phyloP scores from a whole-genome alignment of 2,113 vertebrate species.

The Pseudopipra pipra region DNA sequence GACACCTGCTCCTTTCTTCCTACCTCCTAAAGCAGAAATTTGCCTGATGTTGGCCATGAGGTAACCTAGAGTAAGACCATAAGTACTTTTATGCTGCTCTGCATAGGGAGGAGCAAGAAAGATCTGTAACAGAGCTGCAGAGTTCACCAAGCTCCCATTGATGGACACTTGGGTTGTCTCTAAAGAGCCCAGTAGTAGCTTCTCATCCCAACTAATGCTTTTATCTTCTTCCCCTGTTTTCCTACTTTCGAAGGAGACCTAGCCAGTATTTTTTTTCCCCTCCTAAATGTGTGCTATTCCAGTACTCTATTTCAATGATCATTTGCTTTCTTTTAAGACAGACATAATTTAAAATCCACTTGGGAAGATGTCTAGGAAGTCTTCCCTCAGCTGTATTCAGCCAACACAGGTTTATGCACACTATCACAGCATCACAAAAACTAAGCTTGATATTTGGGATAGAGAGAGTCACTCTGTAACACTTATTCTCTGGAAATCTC shows the following conservation, averaged over 20 bases:
- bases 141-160: not conserved
- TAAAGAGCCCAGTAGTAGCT: not conserved
- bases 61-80: not conserved
- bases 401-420: not conserved
- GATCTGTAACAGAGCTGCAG: not conserved
- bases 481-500: not conserved
- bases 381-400: not conserved
- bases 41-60: not conserved
- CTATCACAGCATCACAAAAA: not conserved
- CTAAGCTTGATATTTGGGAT: not conserved
- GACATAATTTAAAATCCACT: not conserved
- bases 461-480: not conserved
- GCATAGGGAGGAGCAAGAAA: not conserved
- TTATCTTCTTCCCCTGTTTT: not conserved
- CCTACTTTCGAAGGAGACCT: not conserved
- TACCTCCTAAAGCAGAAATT: not conserved
- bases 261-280: not conserved
- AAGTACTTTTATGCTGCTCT: not conserved
- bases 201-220: not conserved
- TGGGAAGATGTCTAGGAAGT: not conserved
- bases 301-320: not conserved
- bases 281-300: not conserved
- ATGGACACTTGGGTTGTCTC: not conserved
- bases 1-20: not conserved
- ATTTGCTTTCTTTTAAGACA: not conserved